Percentiles rank a stretch among this genome's conserved stretches.
phyloP scores from a whole-genome alignment of 1,140 invertebrate species.

The Drosophila oshimai region DNA sequence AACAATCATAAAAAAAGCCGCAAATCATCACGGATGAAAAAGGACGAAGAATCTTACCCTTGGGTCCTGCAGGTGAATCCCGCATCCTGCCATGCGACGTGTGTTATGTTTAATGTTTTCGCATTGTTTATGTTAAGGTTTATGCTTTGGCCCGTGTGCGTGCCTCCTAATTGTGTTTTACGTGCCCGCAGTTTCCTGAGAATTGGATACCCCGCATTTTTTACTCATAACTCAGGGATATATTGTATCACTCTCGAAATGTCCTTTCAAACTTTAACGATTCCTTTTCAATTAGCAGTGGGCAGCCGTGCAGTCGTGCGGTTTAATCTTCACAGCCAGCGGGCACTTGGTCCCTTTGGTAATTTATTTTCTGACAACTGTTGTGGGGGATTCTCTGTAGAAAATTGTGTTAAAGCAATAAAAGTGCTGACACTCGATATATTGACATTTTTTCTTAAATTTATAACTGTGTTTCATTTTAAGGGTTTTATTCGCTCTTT shows the following conservation, averaged over 20 bases:
- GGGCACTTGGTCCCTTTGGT: not conserved
- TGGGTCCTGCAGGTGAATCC: conserved; percentile 8
- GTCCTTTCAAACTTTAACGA: not conserved
- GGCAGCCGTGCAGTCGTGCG: not conserved
- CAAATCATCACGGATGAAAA: conserved; percentile 29
- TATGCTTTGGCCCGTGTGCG: conserved; percentile 10
- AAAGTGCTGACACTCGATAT: not conserved
- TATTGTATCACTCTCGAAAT: not conserved
- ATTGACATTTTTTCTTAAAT: no score
- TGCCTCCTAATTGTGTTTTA: conserved; percentile 51
- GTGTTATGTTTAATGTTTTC: conserved; percentile 32
- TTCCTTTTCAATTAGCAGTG: conserved; percentile 17
- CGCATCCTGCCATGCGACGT: conserved; percentile 11
- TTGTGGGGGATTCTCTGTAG: not conserved
- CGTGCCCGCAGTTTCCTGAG: conserved; percentile 1
- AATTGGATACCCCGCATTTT: not conserved
- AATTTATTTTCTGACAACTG: not conserved
- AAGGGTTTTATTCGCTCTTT: no score
- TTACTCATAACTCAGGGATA: not conserved
- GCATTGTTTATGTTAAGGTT: conserved; percentile 37
- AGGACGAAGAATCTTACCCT: not conserved
- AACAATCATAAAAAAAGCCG: conserved; percentile 52
- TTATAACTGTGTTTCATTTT: no score
- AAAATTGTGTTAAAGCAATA: not conserved
- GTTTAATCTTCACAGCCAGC: not conserved